Percentiles rank a stretch among this genome's conserved stretches.
These are phyloP conservation scores for Lasioglossum figueresi DNA, from an alignment of 2,888 invertebrate species.

Conservation along the genomic window DNA sequence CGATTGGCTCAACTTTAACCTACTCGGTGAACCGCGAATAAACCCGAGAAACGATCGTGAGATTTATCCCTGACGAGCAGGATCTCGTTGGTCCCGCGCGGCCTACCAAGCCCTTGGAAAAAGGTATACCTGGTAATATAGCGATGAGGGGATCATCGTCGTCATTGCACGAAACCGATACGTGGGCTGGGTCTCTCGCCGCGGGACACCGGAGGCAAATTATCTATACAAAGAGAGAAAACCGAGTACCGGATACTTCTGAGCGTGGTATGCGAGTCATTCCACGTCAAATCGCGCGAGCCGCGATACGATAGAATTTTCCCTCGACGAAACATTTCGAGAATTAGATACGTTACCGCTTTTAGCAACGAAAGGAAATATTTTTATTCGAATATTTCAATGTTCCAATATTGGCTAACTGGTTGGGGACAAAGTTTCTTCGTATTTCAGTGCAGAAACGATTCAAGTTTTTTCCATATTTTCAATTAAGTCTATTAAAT, in stretches of 20 bases:
- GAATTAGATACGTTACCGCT: neutral
- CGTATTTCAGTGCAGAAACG: no score
- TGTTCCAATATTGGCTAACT: no score
- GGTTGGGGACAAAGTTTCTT: no score
- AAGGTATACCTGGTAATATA: constrained; percentile 27
- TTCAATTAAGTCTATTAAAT: no score
- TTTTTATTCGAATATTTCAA: neutral
- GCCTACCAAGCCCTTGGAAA: constrained; percentile 22
- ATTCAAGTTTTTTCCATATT: no score
- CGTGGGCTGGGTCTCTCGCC: constrained; percentile 61
- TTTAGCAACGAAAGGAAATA: neutral
- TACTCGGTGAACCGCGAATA: neutral
- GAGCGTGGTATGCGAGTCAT: constrained; percentile 39
- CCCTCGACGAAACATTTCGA: neutral
- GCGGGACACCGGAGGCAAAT: constrained; percentile 70
- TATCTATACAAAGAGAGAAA: constrained; percentile 62
- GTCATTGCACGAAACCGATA: constrained; percentile 64
- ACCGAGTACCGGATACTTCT: constrained; percentile 44
- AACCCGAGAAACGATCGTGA: constrained; percentile 14
- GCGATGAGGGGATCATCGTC: constrained; percentile 55
- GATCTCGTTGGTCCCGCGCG: constrained; percentile 11
- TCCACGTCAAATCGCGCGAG: constrained; percentile 16
- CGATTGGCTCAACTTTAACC: constrained; percentile 13
- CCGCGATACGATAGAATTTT: constrained; percentile 7
- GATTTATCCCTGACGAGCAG: constrained; percentile 11